phyloP scores from a whole-genome alignment of 2,888 invertebrate genomes.

The Heliconius erato region DNA sequence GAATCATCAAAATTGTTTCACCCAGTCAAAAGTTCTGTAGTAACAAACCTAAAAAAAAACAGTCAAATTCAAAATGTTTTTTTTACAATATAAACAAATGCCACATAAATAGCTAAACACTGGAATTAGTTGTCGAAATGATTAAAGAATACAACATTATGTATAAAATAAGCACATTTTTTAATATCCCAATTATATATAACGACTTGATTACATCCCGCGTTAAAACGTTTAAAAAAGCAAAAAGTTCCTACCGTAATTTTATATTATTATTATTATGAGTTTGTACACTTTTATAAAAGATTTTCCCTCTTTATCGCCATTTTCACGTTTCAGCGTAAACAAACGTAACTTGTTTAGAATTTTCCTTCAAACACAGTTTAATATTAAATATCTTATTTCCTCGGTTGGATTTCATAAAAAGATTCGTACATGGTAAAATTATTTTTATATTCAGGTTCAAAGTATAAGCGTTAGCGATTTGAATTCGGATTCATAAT shows the following conservation, averaged over 20 bases:
- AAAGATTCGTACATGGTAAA: conserved; percentile 6
- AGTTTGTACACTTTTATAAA: background rate
- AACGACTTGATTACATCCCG: background rate
- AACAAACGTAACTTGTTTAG: conserved; percentile 27
- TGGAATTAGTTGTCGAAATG: background rate
- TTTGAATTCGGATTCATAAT: background rate
- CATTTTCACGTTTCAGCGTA: conserved; percentile 13
- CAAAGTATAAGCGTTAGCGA: background rate
- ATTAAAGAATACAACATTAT: background rate
- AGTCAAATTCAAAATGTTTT: too few relatives aligned
- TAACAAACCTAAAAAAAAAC: too few relatives aligned
- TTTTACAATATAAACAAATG: too few relatives aligned
- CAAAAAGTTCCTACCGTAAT: background rate
- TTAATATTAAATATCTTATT: conserved; percentile 28
- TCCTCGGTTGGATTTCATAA: conserved; percentile 16
- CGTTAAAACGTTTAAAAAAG: conserved; percentile 5
- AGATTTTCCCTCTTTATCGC: conserved; percentile 8
- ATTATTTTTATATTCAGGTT: background rate
- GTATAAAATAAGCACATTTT: background rate
- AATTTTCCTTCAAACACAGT: conserved; percentile 1
- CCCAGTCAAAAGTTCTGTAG: too few relatives aligned
- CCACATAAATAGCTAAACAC: too few relatives aligned
- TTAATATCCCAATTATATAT: background rate
- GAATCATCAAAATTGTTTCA: too few relatives aligned
- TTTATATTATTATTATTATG: conserved; percentile 8